Conservation (phyloP, 2,888 invertebrate genomes). For the Myopa testacea region DNA sequence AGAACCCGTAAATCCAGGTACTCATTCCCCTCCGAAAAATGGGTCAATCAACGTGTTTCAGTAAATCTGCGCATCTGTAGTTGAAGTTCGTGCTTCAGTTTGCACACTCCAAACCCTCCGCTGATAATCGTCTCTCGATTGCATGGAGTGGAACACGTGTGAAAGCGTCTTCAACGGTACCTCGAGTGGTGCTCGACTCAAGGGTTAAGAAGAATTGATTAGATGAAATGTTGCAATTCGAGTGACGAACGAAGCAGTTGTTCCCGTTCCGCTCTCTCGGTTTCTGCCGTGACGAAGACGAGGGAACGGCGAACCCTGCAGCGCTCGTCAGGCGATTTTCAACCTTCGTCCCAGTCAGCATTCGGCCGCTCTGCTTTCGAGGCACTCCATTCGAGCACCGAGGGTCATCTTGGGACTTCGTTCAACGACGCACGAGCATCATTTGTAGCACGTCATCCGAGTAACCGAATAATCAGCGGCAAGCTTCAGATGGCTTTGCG, state of each 20-base stretch:
- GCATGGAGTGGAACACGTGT: not conserved
- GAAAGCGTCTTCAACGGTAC: not conserved
- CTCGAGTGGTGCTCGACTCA: not conserved
- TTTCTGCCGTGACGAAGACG: not conserved
- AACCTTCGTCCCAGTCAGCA: no score
- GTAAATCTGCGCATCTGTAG: no score
- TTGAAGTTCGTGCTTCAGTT: no score
- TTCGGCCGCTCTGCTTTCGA: no score
- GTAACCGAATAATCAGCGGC: constrained; percentile 1
- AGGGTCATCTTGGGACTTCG: no score
- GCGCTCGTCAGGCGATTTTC: no score
- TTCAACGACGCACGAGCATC: not conserved
- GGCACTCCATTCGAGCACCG: no score
- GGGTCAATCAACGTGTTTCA: no score
- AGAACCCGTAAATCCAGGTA: not conserved
- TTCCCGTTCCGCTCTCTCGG: not conserved
- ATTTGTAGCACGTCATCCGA: not conserved
- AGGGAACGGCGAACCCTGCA: not conserved
- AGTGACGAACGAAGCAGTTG: not conserved
- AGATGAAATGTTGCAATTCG: constrained; percentile 10
- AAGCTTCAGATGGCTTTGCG: not conserved
- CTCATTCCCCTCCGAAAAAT: not conserved
- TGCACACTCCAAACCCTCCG: no score
- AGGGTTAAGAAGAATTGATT: constrained; percentile 6
- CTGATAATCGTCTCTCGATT: no score